Conservation (phyloP, 1,140 invertebrate genomes). For the Drosophila athabasca region DNA sequence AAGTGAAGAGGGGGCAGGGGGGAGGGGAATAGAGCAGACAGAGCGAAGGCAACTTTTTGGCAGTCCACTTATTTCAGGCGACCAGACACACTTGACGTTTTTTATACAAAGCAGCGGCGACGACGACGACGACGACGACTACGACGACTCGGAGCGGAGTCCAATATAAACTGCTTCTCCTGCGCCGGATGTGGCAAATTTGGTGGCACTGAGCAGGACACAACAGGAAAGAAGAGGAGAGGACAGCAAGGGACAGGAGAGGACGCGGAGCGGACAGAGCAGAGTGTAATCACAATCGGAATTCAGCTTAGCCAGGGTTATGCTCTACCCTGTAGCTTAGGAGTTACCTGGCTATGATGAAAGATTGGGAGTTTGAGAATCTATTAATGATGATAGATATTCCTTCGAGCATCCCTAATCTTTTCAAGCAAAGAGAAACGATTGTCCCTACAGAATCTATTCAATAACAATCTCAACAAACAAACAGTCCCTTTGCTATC, state of each 20-base stretch:
- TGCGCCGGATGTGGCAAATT: constrained; percentile 78
- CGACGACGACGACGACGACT: neutral
- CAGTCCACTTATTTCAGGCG: constrained; percentile 75
- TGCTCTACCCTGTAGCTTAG: constrained; percentile 16
- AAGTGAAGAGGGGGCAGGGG: constrained; percentile 2
- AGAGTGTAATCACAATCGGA: constrained; percentile 54
- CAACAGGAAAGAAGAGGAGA: constrained; percentile 12
- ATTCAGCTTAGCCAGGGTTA: constrained; percentile 32
- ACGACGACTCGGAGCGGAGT: constrained; percentile 11
- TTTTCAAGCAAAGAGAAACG: too few species aligned
- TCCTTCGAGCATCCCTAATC: too few species aligned
- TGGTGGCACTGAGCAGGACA: constrained; percentile 47
- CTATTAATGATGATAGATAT: too few species aligned
- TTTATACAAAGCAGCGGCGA: constrained; percentile 53
- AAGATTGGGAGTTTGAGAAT: too few species aligned
- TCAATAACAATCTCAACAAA: neutral
- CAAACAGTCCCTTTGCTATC: constrained; percentile 7
- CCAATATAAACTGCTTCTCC: constrained; percentile 55
- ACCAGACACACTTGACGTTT: constrained; percentile 73
- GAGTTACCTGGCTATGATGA: too few species aligned
- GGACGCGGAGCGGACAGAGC: constrained; percentile 11
- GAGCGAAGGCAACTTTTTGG: constrained; percentile 53
- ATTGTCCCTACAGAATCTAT: too few species aligned
- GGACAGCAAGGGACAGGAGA: constrained; percentile 20
- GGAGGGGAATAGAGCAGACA: constrained; percentile 22